Percentiles rank a stretch among this genome's conserved stretches.
Evolutionary conservation across 2,113 vertebrate genomes (phyloP).

Genomic region (Promerops cafer): DNA sequence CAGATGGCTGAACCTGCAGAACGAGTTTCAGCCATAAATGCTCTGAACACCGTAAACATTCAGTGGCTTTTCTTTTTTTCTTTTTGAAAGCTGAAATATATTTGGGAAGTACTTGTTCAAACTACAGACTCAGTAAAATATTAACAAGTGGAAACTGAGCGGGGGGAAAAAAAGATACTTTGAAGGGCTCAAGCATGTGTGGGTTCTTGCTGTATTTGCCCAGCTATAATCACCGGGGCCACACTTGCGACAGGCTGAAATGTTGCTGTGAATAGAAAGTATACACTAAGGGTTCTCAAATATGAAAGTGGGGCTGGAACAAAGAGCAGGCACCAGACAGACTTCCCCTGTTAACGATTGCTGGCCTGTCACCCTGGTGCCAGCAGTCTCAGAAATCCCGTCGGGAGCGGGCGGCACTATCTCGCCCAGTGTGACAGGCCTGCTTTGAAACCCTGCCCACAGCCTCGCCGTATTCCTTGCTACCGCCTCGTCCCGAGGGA

Average conservation of each 20-base stretch:
- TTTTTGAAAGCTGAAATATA: slow-evolving; percentile 43
- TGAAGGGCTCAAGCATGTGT: slow-evolving; percentile 40
- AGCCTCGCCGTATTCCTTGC: neutral
- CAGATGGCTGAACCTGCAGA: slow-evolving; percentile 58
- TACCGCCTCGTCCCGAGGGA: slow-evolving; percentile 29
- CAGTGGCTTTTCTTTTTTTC: neutral
- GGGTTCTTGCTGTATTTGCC: slow-evolving; percentile 50
- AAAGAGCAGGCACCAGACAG: slow-evolving; percentile 72
- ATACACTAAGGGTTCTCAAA: slow-evolving; percentile 68
- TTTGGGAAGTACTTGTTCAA: slow-evolving; percentile 64
- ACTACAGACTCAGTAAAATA: slow-evolving; percentile 49
- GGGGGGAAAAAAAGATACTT: neutral
- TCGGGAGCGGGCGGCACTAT: slow-evolving; percentile 18
- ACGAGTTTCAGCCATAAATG: slow-evolving; percentile 20
- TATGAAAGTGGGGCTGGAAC: slow-evolving; percentile 66
- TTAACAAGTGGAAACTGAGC: slow-evolving; percentile 34
- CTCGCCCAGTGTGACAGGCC: slow-evolving; percentile 2
- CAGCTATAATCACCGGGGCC: slow-evolving; percentile 25
- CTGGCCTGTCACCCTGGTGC: slow-evolving; percentile 67
- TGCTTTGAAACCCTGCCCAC: slow-evolving; percentile 69
- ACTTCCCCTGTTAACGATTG: slow-evolving; percentile 75
- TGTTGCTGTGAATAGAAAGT: slow-evolving; percentile 57
- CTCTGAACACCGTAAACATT: neutral
- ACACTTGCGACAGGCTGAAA: slow-evolving; percentile 47
- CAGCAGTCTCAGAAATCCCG: slow-evolving; percentile 68